These are phyloP conservation scores for Parnassius glacialis DNA, from an alignment of 2,888 invertebrate genomes.

Conservation along the genomic window DNA sequence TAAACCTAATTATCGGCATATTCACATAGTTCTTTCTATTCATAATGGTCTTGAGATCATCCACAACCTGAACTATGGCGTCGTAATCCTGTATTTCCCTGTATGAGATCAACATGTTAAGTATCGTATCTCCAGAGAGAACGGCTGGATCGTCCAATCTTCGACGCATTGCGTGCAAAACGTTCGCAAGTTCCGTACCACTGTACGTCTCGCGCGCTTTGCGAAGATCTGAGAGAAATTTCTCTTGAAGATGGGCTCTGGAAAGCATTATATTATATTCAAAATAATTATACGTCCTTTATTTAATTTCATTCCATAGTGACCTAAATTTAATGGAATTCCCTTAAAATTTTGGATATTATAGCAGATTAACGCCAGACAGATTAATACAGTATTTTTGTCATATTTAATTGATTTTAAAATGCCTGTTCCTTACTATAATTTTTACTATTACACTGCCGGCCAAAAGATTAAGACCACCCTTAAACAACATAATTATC, in stretches of 20 bases:
- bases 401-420: too few species aligned
- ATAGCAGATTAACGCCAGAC: too few species aligned
- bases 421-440: too few species aligned
- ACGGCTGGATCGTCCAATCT: conserved; percentile 98
- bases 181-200: conserved; percentile 89
- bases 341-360: too few species aligned
- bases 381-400: too few species aligned
- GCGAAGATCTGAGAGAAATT: conserved; percentile 95
- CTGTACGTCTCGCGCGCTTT: conserved; percentile 94
- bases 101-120: conserved; percentile 95
- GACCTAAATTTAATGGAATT: too few species aligned
- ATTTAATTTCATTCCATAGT: too few species aligned
- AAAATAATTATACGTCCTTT: too few species aligned
- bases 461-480: too few species aligned
- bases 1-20: conserved; percentile 93
- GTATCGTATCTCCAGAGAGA: conserved; percentile 96
- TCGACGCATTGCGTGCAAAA: conserved; percentile 93
- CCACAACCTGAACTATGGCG: conserved; percentile 97
- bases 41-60: conserved; percentile 94
- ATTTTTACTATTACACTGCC: too few species aligned
- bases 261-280: conserved; percentile 19
- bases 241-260: conserved; percentile 98
- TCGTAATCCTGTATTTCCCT: conserved; percentile 97
- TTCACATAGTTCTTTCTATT: conserved; percentile 93
- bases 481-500: too few species aligned